phyloP scores from a whole-genome alignment of 2,113 vertebrate genomes.

The Rhabdornis inornatus region DNA sequence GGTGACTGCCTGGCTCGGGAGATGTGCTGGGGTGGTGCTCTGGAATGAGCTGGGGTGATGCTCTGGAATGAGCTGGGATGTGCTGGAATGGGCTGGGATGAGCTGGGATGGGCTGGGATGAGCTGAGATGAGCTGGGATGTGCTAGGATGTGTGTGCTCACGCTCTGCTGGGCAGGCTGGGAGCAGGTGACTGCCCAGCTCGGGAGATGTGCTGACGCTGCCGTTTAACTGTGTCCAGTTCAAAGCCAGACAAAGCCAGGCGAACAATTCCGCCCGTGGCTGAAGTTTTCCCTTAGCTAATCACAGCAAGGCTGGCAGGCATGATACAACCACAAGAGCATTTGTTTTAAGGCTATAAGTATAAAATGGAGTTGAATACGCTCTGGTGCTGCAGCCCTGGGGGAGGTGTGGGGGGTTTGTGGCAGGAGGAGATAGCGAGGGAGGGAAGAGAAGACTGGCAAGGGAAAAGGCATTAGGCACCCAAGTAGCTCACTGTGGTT shows the following conservation, averaged over 20 bases:
- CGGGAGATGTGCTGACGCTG: neutral
- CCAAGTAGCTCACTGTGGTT: neutral
- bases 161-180: neutral
- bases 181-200: neutral
- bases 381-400: neutral
- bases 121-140: neutral
- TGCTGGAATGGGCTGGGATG: fast-evolving
- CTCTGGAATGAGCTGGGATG: neutral
- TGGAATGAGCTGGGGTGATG: fast-evolving
- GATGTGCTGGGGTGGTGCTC: neutral
- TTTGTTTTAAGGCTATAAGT: neutral
- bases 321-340: fast-evolving
- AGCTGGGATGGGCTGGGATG: fast-evolving
- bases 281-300: slow-evolving; percentile 28
- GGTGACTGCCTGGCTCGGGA: too few species aligned
- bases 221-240: neutral
- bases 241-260: slow-evolving; percentile 10
- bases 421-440: neutral
- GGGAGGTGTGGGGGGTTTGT: neutral
- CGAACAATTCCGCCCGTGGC: neutral
- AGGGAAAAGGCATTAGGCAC: neutral
- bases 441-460: neutral
- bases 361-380: neutral
- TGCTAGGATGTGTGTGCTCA: neutral
- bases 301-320: neutral